Evolutionary conservation across 1,140 invertebrate species (phyloP), one percentile per base, ranked within the genome.

Genomic region (Anastrepha ludens): DNA sequence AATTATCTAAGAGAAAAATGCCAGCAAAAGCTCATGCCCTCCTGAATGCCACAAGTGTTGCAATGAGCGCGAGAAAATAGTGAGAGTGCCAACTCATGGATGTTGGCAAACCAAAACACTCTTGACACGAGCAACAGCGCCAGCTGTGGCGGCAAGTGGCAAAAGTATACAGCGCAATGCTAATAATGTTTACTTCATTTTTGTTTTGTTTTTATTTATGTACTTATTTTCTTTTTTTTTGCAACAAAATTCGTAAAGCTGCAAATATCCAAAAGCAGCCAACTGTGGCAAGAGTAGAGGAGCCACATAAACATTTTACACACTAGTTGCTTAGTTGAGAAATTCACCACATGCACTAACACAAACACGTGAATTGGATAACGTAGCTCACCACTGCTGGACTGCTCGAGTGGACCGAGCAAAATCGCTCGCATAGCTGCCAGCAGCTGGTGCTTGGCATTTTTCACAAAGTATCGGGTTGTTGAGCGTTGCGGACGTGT

Each of bases 401-500:
- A 74, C 67, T 74, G 29, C 9, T 62, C 5, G 15, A 62, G 7
- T 67, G 64, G 5, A 20, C 29, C 29, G 29, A 62, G n/a, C 15
- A 17, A 17, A 15, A 6, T 17, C 47, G 78, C 17, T 17, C 78
- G 85, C 11, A 15, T 55, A 15, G 50, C 20, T 29, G n/a, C 41
- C 41, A 20, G 59, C 86, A 39, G 86, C 86, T n/a, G 60, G 59
- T 65, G 60, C 41, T 86, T 29, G 58, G 11, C 86, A 86, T 62
- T 88, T 88, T 88, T 88, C 88, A 88, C 88, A 88, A 87, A 60
- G 88, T 88, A 85, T 86, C 88, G 88, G 81, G 65, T 87, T 85
- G 88, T 88, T 60, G 86, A 88, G 62, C 78, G 44, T 64, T 81
- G 86, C 78, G 88, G 88, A 88, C 88, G 86, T 88, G 70, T 81